These are phyloP conservation scores for Pachycephala philippinensis DNA, from an alignment of 2,113 vertebrate genomes.

Conservation along the genomic window DNA sequence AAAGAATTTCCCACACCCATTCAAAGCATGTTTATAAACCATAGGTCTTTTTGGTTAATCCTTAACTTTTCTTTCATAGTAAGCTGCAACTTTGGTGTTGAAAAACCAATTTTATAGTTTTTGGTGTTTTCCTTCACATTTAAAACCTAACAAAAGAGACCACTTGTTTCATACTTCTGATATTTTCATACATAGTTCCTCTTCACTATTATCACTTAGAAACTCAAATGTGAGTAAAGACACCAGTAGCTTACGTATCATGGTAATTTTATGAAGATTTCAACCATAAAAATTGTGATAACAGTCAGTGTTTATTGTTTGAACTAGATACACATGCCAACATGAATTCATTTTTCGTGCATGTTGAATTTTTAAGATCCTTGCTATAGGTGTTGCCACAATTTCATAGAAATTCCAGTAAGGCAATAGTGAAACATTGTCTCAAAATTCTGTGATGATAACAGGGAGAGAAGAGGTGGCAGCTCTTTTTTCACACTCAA, in stretches of 20 bases:
- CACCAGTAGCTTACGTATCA: background rate
- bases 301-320: background rate
- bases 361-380: background rate
- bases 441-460: background rate
- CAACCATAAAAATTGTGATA: background rate
- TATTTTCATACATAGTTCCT: background rate
- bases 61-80: background rate
- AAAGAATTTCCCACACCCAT: background rate
- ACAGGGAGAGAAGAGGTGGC: background rate
- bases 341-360: background rate
- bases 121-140: background rate
- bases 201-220: background rate
- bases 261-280: background rate
- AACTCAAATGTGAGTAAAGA: background rate
- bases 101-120: background rate
- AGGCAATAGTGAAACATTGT: background rate
- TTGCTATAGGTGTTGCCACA: background rate
- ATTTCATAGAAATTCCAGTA: background rate
- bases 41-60: background rate
- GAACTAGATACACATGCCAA: background rate
- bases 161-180: background rate
- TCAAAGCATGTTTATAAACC: background rate
- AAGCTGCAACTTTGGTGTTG: background rate
- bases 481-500: background rate
- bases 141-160: background rate